phyloP scores from a whole-genome alignment of 2,113 vertebrate genomes.

The Nannospalax galili region DNA sequence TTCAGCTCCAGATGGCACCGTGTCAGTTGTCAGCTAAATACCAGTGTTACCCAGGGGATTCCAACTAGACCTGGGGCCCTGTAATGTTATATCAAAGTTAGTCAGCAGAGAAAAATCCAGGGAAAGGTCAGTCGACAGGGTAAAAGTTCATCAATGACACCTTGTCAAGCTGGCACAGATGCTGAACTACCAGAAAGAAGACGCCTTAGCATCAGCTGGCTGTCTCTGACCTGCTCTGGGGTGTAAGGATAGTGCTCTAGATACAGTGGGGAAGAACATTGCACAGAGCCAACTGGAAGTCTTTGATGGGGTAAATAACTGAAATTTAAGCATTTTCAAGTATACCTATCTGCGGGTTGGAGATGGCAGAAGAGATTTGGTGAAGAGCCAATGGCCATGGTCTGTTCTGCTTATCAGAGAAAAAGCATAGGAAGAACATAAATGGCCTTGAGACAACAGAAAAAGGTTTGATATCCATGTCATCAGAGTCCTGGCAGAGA shows the following conservation, averaged over 20 bases:
- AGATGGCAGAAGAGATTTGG: not conserved
- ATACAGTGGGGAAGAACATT: not conserved
- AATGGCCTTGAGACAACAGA: rapidly evolving
- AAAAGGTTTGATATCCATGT: rapidly evolving
- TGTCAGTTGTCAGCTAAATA: not conserved
- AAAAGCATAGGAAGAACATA: not conserved
- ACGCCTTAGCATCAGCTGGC: not conserved
- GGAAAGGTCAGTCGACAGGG: too few species aligned
- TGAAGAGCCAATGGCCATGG: not conserved
- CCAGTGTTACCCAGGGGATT: rapidly evolving
- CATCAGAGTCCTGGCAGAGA: not conserved
- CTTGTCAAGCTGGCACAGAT: rapidly evolving
- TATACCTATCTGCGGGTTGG: not conserved
- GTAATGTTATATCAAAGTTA: not conserved
- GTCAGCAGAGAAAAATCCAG: not conserved
- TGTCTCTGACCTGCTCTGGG: not conserved
- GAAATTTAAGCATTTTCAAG: too few species aligned
- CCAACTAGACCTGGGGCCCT: not conserved
- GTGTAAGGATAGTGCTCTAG: not conserved
- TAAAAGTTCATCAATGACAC: not conserved
- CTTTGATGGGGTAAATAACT: not conserved
- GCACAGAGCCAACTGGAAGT: not conserved
- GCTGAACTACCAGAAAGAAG: not conserved
- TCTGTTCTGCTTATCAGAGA: not conserved
- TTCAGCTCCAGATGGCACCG: not conserved